Evolutionary conservation across 2,113 vertebrate genomes (phyloP).

Genomic region (Philantomba maxwellii): DNA sequence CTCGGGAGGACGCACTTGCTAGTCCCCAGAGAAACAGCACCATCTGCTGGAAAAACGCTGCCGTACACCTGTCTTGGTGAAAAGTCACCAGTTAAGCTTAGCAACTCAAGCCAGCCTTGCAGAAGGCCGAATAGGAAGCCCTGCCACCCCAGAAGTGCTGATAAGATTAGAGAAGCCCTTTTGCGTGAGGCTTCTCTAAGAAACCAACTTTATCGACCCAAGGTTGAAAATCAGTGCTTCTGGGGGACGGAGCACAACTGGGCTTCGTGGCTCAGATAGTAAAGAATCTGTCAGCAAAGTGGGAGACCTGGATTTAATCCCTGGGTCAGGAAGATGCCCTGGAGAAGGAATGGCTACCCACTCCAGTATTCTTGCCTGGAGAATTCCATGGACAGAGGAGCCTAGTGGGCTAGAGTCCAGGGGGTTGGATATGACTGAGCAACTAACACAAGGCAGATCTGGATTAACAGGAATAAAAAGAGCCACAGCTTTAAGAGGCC

Average conservation of each 20-base stretch:
- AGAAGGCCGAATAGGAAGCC: not conserved
- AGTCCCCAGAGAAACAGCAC: conserved; percentile 5
- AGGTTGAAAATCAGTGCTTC: not conserved
- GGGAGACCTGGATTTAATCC: not conserved
- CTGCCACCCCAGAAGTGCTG: not conserved
- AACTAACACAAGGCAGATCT: not conserved
- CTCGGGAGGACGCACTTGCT: not conserved
- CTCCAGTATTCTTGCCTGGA: not conserved
- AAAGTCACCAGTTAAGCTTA: not conserved
- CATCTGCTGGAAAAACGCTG: conserved; percentile 40
- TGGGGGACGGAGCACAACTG: not conserved
- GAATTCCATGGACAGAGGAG: not conserved
- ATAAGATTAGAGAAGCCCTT: not conserved
- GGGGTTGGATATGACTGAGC: not conserved
- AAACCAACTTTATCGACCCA: not conserved
- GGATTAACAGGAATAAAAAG: not conserved
- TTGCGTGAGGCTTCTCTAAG: not conserved
- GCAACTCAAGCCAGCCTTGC: not conserved
- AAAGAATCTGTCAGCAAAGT: not conserved
- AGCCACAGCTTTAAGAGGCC: not conserved
- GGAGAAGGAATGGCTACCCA: not conserved
- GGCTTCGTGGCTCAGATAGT: not conserved
- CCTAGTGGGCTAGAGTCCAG: not conserved
- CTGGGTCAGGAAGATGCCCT: not conserved
- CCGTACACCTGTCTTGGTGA: not conserved